A percentile compares a stretch with the other conserved stretches of the same genome.
Evolutionary conservation across 2,888 invertebrate genomes (phyloP).

Genomic region (Phorcus lineatus): DNA sequence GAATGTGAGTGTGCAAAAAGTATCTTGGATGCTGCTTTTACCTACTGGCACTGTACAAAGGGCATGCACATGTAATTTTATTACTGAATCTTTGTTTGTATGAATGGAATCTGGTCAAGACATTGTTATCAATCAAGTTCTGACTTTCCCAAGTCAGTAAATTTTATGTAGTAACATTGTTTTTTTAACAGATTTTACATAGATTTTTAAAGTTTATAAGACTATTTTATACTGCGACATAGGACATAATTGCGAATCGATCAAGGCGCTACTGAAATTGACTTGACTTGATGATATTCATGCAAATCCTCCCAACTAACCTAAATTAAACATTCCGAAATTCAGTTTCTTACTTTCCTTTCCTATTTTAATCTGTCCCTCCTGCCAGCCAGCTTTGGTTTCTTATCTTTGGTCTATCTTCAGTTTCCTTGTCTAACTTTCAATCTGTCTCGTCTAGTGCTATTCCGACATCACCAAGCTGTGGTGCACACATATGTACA

Average conservation of each 20-base stretch:
- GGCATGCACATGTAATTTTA: constrained; percentile 20
- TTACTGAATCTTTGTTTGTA: constrained; percentile 7
- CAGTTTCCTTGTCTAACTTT: not conserved
- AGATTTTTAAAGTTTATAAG: no score
- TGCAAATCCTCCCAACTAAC: constrained; percentile 7
- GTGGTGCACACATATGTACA: not conserved
- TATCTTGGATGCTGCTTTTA: constrained; percentile 12
- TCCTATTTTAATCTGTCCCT: not conserved
- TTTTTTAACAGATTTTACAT: no score
- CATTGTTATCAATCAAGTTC: not conserved
- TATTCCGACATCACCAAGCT: constrained; percentile 9
- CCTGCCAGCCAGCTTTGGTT: not conserved
- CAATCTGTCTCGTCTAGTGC: constrained; percentile 4
- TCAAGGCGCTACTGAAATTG: not conserved
- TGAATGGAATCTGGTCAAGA: constrained; percentile 17
- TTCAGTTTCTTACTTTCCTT: not conserved
- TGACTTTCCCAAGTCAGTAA: no score
- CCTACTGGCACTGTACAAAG: not conserved
- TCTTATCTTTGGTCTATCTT: not conserved
- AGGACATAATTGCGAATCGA: no score
- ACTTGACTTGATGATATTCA: constrained; percentile 18
- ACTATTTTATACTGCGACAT: no score
- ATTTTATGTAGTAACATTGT: no score
- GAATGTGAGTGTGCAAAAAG: constrained; percentile 20
- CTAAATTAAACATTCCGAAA: constrained; percentile 22